phyloP scores from a whole-genome alignment of 2,888 invertebrate genomes.

The Mesoligia furuncula region DNA sequence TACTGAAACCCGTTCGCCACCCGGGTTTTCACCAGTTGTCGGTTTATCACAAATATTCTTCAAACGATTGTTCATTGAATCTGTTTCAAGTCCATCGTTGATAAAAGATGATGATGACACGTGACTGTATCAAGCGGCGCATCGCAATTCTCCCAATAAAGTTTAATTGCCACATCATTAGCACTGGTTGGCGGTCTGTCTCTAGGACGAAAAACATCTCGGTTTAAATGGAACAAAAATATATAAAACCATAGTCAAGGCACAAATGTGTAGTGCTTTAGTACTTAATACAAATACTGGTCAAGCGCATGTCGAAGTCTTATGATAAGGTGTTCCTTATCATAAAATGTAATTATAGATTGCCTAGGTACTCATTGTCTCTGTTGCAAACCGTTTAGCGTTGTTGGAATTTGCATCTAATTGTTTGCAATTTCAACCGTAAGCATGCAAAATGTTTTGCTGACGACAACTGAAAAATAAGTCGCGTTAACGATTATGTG shows the following conservation, averaged over 20 bases:
- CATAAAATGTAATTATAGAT: conserved; percentile 41
- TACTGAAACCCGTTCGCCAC: neutral
- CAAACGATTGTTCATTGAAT: conserved; percentile 38
- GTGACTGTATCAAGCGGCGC: conserved; percentile 81
- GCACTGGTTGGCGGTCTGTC: conserved; percentile 76
- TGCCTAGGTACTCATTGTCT: conserved; percentile 43
- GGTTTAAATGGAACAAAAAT: neutral
- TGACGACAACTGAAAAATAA: conserved; percentile 19
- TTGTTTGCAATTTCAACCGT: conserved; percentile 24
- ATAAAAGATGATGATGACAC: conserved; percentile 56
- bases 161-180: conserved; percentile 83
- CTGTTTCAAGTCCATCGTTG: conserved; percentile 43
- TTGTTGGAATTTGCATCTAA: conserved; percentile 36
- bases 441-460: conserved; percentile 8
- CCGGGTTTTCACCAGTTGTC: conserved; percentile 20
- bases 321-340: conserved; percentile 49
- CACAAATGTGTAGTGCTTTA: neutral
- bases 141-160: conserved; percentile 87
- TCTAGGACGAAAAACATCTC: conserved; percentile 65
- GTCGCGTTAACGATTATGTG: conserved; percentile 21
- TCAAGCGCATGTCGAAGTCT: conserved; percentile 39
- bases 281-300: conserved; percentile 16
- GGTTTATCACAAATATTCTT: conserved; percentile 20
- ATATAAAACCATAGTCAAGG: neutral
- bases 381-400: conserved; percentile 34